phyloP scores from a whole-genome alignment of 2,888 invertebrate genomes.

The Xestia sexstrigata region DNA sequence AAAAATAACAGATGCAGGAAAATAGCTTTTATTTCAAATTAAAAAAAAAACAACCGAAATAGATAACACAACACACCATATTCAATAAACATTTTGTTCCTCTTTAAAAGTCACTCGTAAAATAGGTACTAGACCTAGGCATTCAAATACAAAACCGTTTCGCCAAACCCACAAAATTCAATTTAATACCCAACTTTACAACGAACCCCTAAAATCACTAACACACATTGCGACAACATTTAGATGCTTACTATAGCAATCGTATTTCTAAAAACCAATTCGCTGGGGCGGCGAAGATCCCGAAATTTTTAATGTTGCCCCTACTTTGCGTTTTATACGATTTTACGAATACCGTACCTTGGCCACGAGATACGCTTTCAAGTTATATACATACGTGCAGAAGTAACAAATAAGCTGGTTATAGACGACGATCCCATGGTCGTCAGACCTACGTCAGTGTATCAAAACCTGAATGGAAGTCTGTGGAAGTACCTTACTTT shows the following conservation, averaged over 20 bases:
- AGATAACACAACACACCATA: background rate
- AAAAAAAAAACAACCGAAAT: background rate
- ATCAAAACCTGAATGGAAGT: no score
- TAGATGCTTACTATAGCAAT: conserved; percentile 7
- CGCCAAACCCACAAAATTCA: conserved; percentile 15
- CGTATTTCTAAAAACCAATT: conserved; percentile 58
- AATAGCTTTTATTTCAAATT: background rate
- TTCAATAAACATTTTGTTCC: background rate
- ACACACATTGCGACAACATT: conserved; percentile 6
- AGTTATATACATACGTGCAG: background rate
- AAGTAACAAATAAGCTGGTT: background rate
- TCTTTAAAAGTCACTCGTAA: background rate
- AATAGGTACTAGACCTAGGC: background rate
- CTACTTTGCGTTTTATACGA: conserved; percentile 13
- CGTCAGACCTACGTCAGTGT: no score
- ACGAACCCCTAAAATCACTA: conserved; percentile 32
- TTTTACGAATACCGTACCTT: conserved; percentile 7
- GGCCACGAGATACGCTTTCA: background rate
- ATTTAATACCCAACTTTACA: conserved; percentile 11
- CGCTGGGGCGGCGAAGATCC: background rate
- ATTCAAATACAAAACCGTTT: conserved; percentile 26
- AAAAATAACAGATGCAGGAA: background rate
- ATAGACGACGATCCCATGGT: background rate
- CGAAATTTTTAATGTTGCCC: conserved; percentile 52
- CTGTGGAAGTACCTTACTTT: no score